Conservation (phyloP, 1,140 invertebrate genomes). For the Muscidifurax raptorellus region DNA sequence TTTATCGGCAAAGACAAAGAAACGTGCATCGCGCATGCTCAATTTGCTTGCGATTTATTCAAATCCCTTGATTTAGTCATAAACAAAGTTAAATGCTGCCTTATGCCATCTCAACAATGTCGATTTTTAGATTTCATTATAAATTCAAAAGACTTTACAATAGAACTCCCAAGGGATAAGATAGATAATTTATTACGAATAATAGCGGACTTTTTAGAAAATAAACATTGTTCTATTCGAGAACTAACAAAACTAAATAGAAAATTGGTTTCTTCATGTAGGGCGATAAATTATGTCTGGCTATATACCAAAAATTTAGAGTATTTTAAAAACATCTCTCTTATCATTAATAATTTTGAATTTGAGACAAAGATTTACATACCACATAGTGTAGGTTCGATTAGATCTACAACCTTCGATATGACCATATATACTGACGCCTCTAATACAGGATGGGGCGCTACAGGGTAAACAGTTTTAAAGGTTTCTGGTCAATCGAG, state of each 20-base stretch:
- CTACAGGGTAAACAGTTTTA: neutral
- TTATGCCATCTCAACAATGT: neutral
- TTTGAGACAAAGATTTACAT: too few relatives aligned
- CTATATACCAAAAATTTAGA: slow-evolving; percentile 1
- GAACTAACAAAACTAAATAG: neutral
- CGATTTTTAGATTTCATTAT: neutral
- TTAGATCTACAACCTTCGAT: neutral
- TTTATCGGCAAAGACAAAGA: neutral
- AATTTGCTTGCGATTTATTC: neutral
- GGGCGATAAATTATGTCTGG: neutral
- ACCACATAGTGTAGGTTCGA: neutral
- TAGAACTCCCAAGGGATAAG: neutral
- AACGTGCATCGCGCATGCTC: neutral
- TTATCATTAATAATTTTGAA: neutral
- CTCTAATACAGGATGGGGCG: neutral
- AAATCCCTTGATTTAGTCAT: neutral
- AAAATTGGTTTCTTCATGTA: neutral
- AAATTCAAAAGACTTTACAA: neutral
- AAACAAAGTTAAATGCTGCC: neutral
- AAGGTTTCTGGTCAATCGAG: neutral
- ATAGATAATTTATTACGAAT: neutral
- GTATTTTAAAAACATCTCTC: slow-evolving; percentile 38
- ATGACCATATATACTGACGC: neutral
- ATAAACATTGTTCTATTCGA: neutral
- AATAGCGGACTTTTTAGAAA: neutral